Evolutionary conservation across 2,797 vertebrate species (phyloP).

Genomic region (Cuculus canorus): DNA sequence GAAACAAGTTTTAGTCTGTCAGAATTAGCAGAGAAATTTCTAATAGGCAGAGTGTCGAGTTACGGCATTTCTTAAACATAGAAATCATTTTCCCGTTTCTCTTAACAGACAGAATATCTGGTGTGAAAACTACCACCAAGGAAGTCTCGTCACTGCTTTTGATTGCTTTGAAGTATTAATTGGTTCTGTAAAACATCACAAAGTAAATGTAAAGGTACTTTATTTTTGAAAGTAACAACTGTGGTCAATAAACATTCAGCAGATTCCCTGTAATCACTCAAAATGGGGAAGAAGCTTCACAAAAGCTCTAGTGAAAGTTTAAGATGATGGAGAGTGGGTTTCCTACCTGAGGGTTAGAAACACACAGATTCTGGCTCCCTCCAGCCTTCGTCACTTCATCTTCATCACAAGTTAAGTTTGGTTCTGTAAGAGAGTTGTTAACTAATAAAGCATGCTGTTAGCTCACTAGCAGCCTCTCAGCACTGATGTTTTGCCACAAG

Average conservation of each 20-base stretch:
- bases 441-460: not conserved
- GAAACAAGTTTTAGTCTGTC: not conserved
- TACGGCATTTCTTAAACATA: not conserved
- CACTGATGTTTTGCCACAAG: not conserved
- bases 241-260: not conserved
- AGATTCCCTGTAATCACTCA: not conserved
- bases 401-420: constrained; percentile 20
- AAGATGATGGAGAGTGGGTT: not conserved
- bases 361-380: not conserved
- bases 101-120: not conserved
- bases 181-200: not conserved
- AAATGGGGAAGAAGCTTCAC: not conserved
- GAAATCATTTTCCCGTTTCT: not conserved
- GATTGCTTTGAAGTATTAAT: not conserved
- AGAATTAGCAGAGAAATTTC: not conserved
- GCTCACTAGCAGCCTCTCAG: not conserved
- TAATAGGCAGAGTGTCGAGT: not conserved
- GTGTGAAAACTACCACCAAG: not conserved
- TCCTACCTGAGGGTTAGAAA: constrained; percentile 73
- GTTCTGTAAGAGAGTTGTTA: constrained; percentile 37
- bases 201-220: not conserved
- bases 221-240: not conserved
- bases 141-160: not conserved
- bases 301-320: not conserved
- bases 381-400: constrained; percentile 38